These are phyloP conservation scores for Alouatta palliata DNA, from an alignment of 2,113 vertebrate genomes.

Conservation along the genomic window DNA sequence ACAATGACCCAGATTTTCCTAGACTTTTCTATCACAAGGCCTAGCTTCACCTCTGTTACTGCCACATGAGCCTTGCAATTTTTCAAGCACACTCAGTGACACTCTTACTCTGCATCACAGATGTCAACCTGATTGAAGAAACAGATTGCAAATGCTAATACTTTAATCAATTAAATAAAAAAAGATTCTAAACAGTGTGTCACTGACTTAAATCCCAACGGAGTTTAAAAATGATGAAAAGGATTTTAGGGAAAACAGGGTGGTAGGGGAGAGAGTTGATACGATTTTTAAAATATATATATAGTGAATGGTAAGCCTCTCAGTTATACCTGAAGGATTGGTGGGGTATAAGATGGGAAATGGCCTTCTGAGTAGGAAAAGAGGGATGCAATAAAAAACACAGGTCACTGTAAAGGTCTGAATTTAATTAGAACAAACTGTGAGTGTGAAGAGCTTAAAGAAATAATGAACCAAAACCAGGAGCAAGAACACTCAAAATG, in stretches of 20 bases:
- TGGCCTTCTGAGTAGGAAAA: background rate
- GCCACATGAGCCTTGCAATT: background rate
- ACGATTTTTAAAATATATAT: background rate
- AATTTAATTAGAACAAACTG: background rate
- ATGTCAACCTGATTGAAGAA: background rate
- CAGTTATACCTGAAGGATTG: background rate
- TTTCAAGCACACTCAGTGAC: background rate
- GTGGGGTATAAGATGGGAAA: background rate
- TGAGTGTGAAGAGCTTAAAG: background rate
- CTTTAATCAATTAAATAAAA: background rate
- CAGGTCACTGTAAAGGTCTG: background rate
- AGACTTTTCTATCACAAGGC: background rate
- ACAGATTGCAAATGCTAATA: background rate
- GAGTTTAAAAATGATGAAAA: background rate
- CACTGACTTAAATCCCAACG: background rate
- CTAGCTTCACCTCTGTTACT: background rate
- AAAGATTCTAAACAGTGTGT: background rate
- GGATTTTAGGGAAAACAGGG: background rate
- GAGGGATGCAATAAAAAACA: background rate
- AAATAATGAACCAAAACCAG: background rate
- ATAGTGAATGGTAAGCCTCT: background rate
- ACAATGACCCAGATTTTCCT: background rate
- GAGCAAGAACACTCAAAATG: background rate
- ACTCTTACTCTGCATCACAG: background rate
- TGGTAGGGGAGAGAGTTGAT: background rate